Base-by-base conservation (phyloP, 2,797 vertebrate genomes). In the Chelmon rostratus region DNA sequence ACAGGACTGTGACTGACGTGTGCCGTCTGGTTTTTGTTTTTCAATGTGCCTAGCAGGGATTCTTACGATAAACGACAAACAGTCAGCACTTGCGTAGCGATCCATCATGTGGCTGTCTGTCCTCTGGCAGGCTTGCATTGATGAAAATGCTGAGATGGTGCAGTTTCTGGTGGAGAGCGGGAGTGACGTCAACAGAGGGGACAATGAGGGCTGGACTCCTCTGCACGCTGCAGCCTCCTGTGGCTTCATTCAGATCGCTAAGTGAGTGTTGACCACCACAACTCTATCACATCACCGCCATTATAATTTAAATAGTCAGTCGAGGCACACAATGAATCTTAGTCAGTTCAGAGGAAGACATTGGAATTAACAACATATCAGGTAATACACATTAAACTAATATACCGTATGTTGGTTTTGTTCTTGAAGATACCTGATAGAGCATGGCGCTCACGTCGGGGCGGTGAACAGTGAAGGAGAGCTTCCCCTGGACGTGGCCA, bases 141-240 rank as follows among this genome's bases (percentile, higher is more conserved):
- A 97, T 78, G 96, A 97, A 84, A 97, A 96, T 28, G 86, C 94
- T 15, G 96, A 97, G 78, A 96, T 97, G 96, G 96, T 97, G 69
- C 93, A 96, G 94, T 97, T 96, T 72, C 93, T 97, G 83, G 95
- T 97, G 84, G 96, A 96, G 88, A 96, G 91, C 37, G 96, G 96
- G 23, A 96, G 96, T 50, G 89, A 94, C 0, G 94, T 97, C 64
- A 97, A 95, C 92, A 85, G 93, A 81, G 95, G 95, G 49, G 96
- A 97, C 92, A 97, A 97, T 6, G 96, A 97, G 90, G 96, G 96
- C 81, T 97, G 96, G 96, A 96, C 96, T 76, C 96, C 96, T 57
- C 93, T 96, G 75, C 96, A 96, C 5, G 95, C 96, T 18, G 93
- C 95, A 0, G 95, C 95, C 2, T 96, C 96, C 79, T 96, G 96